phyloP scores from a whole-genome alignment of 2,797 vertebrate species.

The Ceryle rudis region DNA sequence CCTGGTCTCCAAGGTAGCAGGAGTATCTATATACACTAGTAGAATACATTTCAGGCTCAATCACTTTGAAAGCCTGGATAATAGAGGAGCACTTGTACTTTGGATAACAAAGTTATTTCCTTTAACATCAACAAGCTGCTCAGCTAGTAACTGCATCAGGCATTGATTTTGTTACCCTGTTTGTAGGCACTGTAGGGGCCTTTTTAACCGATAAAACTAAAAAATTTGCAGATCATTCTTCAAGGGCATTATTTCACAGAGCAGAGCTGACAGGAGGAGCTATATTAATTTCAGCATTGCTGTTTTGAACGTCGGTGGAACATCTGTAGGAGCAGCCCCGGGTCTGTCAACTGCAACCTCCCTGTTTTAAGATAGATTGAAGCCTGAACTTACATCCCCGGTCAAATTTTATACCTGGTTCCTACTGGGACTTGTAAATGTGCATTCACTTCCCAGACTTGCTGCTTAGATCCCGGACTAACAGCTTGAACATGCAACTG shows the following conservation, averaged over 20 bases:
- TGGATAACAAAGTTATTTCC: conserved; percentile 70
- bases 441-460: background rate
- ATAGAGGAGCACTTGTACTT: conserved; percentile 68
- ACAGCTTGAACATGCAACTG: background rate
- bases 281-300: conserved; percentile 18
- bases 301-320: conserved; percentile 17
- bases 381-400: background rate
- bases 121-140: conserved; percentile 72
- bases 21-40: conserved; percentile 41
- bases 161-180: conserved; percentile 76
- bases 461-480: background rate
- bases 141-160: conserved; percentile 69
- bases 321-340: conserved; percentile 31
- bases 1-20: conserved; percentile 68
- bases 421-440: background rate
- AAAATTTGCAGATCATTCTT: conserved; percentile 59
- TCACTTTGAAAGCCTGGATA: conserved; percentile 74
- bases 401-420: conserved; percentile 52
- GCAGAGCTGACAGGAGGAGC: conserved; percentile 45
- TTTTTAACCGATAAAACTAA: conserved; percentile 62
- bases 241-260: conserved; percentile 45
- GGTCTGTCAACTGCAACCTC: background rate
- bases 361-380: background rate
- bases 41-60: conserved; percentile 70
- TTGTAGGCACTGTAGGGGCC: conserved; percentile 63